Evolutionary conservation across 1,140 invertebrate species (phyloP).

Genomic region (Drosophila burlai): DNA sequence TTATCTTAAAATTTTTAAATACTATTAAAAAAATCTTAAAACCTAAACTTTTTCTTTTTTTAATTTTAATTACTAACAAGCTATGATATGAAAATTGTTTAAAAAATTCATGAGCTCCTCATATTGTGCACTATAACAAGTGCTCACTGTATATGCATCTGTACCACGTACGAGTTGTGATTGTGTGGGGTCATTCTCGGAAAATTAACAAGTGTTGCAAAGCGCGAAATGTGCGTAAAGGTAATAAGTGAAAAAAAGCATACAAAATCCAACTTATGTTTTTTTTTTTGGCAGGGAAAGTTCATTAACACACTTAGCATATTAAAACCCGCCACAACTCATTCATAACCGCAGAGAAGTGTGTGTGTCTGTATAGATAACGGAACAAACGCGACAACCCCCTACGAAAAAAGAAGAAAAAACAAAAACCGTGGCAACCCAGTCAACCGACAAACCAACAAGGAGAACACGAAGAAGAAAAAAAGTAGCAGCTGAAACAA

Average conservation of each 20-base stretch:
- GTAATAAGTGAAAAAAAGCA: conserved; percentile 47
- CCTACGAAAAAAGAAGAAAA: conserved; percentile 54
- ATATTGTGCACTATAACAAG: background rate
- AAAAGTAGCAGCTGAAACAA: conserved; percentile 67
- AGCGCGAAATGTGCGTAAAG: conserved; percentile 34
- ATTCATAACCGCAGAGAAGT: conserved; percentile 66
- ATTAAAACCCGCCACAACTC: conserved; percentile 44
- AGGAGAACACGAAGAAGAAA: conserved; percentile 32
- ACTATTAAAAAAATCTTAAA: too few species aligned
- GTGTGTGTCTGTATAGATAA: conserved; percentile 67
- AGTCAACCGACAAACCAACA: conserved; percentile 65
- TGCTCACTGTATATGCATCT: conserved; percentile 8
- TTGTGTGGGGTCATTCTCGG: conserved; percentile 49
- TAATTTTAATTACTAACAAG: too few species aligned
- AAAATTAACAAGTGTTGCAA: conserved; percentile 58
- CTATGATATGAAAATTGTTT: too few species aligned
- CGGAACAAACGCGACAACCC: conserved; percentile 67
- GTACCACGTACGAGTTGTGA: background rate
- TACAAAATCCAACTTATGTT: background rate
- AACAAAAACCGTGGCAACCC: conserved; percentile 54
- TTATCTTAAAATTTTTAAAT: too few species aligned
- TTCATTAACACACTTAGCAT: conserved; percentile 72
- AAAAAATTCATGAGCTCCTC: too few species aligned
- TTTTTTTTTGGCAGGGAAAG: conserved; percentile 38
- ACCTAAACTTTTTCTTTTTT: too few species aligned